Base-by-base conservation (phyloP, 2,797 vertebrate genomes). In the Moxostoma hubbsi region DNA sequence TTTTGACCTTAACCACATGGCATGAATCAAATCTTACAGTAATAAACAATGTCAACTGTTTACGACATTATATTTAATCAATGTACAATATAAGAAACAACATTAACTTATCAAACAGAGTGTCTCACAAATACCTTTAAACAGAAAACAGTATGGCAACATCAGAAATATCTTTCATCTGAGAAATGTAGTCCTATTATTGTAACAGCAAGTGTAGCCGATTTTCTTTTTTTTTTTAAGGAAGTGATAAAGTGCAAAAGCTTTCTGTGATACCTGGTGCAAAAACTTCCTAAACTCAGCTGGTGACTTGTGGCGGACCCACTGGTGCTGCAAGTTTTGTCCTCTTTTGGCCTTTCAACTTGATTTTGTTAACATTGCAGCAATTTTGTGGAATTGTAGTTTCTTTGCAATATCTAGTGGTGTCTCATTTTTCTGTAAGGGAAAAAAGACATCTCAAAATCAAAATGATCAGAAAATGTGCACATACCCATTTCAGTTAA, bases 361-460 rank as follows among this genome's bases (percentile, higher is more conserved):
- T 5, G 82, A 63, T 88, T 96, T 97, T 63, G 75, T 93, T 81
- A 98, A 88, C 89, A 96, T 87, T 18, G 13, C 15, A 55, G 94
- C 82, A 70, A 97, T 94, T 86, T 92, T 92, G 51, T 76, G 82
- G 86, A 96, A 96, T 85, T 93, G 93, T 43, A 95, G 81, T 88
- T 92, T 94, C 80, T 68, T 85, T 74, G 93, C 94, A 78, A 98
- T 94, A 82, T 97, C 96, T 85, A 97, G 66, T 4, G 96, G 90
- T 11, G 94, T 96, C 82, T 98, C 96, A n/a, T 93, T 93, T 7
- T 90, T 73, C 97, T 98, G 90, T 59, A 87, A 82, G 5, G 47
- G 11, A 68, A 16, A 71, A 46, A 6, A 24, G 24, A 24, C 24
- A 16, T 8, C 11, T 47, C 6, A 18, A 24, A 24, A 24, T 24